These are phyloP conservation scores for Nymphalis polychloros DNA, from an alignment of 2,888 invertebrate species.

Conservation along the genomic window DNA sequence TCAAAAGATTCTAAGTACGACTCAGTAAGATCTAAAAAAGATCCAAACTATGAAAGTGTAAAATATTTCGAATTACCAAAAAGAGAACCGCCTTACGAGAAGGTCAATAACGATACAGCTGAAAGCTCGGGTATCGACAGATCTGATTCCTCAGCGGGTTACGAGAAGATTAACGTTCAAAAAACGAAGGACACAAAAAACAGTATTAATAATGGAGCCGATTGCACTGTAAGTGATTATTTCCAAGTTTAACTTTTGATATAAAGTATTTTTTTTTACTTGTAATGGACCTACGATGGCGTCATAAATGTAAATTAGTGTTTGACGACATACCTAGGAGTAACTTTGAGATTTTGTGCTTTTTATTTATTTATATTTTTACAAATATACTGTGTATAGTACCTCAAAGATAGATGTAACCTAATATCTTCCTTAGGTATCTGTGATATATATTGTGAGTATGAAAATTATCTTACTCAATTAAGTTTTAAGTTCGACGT, in stretches of 20 bases:
- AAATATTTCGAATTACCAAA: slow-evolving; percentile 84
- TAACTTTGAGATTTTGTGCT: slow-evolving; percentile 63
- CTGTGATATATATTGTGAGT: slow-evolving; percentile 75
- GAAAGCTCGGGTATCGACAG: slow-evolving; percentile 55
- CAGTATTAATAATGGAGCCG: slow-evolving; percentile 72
- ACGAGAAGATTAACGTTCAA: slow-evolving; percentile 70
- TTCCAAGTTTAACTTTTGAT: slow-evolving; percentile 67
- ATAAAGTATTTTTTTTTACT: slow-evolving; percentile 22
- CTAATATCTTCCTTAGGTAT: slow-evolving; percentile 75
- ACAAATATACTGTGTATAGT: slow-evolving; percentile 55
- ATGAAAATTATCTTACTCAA: slow-evolving; percentile 54
- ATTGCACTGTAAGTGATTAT: slow-evolving; percentile 71
- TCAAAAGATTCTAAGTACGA: slow-evolving; percentile 80
- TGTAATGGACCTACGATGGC: slow-evolving; percentile 18
- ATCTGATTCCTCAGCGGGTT: slow-evolving; percentile 71
- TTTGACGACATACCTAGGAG: slow-evolving; percentile 35
- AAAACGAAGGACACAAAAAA: slow-evolving; percentile 59
- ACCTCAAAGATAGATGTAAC: slow-evolving; percentile 67
- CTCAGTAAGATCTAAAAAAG: slow-evolving; percentile 80
- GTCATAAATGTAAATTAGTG: not conserved
- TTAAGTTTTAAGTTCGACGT: slow-evolving; percentile 46
- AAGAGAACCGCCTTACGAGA: slow-evolving; percentile 86
- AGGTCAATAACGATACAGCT: slow-evolving; percentile 69
- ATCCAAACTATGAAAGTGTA: slow-evolving; percentile 92
- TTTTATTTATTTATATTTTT: slow-evolving; percentile 63